Evolutionary conservation across 2,113 vertebrate species (phyloP).

Genomic region (Channa maculata): DNA sequence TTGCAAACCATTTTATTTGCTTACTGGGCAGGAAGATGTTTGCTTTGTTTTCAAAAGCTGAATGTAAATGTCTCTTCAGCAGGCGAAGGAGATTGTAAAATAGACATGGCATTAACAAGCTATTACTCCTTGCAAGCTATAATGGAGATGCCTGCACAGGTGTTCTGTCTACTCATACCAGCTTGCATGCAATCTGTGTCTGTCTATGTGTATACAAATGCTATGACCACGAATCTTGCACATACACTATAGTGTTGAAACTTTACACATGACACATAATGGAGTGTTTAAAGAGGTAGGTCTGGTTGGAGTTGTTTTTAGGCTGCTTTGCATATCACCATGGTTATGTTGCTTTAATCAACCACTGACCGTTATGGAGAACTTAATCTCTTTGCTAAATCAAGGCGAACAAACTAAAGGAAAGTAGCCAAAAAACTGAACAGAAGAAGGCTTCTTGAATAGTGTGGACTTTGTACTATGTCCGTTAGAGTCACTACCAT

Average conservation of each 20-base stretch:
- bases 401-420: constrained; percentile 57
- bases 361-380: constrained; percentile 59
- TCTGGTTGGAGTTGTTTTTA: constrained; percentile 46
- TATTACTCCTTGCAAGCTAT: not conserved
- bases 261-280: constrained; percentile 6
- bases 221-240: not conserved
- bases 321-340: constrained; percentile 81
- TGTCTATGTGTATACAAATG: constrained; percentile 22
- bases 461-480: constrained; percentile 76
- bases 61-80: not conserved
- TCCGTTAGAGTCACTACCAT: constrained; percentile 66
- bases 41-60: not conserved
- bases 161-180: constrained; percentile 22
- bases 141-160: constrained; percentile 34
- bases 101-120: not conserved
- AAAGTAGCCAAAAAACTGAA: constrained; percentile 7
- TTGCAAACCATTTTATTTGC: not conserved
- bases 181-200: constrained; percentile 48
- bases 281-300: constrained; percentile 28
- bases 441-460: constrained; percentile 11
- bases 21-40: not conserved
- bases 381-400: constrained; percentile 61
- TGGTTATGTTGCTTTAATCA: constrained; percentile 49
- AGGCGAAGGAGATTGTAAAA: not conserved
- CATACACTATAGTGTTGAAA: constrained; percentile 18